These are phyloP conservation scores for Indri indri DNA, from an alignment of 2,113 vertebrate genomes.

Conservation along the genomic window DNA sequence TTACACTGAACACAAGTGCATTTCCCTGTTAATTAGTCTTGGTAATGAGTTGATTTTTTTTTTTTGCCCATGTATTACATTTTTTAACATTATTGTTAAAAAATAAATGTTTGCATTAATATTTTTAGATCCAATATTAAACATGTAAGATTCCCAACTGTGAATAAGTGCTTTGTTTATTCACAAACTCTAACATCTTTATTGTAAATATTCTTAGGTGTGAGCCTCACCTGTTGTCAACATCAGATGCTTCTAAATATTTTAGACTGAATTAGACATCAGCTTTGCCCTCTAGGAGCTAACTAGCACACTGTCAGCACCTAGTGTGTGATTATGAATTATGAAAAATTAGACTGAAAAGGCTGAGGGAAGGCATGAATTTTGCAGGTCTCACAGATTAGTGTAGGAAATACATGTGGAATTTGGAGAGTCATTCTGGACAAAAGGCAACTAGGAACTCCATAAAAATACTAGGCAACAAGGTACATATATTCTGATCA, in stretches of 20 bases:
- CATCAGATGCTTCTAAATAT: background rate
- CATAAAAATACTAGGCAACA: background rate
- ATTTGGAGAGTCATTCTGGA: background rate
- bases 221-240: background rate
- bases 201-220: fast-evolving
- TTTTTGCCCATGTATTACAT: background rate
- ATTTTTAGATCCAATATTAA: background rate
- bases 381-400: background rate
- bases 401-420: background rate
- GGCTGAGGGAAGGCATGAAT: background rate
- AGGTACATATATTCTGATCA: background rate
- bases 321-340: background rate
- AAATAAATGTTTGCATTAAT: background rate
- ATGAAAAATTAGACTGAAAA: background rate
- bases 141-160: background rate
- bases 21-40: background rate
- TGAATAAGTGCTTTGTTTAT: background rate
- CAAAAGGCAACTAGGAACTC: background rate
- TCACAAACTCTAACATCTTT: background rate
- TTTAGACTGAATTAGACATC: background rate
- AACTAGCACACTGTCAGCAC: background rate
- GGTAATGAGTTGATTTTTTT: background rate
- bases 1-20: background rate
- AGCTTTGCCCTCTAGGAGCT: background rate
- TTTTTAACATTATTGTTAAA: too few species aligned